These are phyloP conservation scores for Heliconius aoede DNA, from an alignment of 2,888 invertebrate genomes.

Conservation along the genomic window DNA sequence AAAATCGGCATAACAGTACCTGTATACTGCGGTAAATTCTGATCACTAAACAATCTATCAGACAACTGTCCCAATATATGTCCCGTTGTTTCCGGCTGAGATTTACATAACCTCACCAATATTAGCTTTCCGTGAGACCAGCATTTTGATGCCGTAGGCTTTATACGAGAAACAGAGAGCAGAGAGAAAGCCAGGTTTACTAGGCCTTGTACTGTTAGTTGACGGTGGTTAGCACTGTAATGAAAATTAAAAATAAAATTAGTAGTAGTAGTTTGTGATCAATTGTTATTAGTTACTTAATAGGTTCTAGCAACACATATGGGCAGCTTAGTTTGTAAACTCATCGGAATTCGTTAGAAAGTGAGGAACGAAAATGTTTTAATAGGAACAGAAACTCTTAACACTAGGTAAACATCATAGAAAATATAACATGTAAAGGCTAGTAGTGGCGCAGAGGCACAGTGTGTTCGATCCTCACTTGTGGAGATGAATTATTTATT, in stretches of 20 bases:
- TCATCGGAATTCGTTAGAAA: neutral
- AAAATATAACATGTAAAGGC: too few species aligned
- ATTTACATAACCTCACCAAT: constrained; percentile 66
- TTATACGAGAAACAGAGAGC: constrained; percentile 57
- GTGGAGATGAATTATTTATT: too few species aligned
- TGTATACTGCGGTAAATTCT: constrained; percentile 63
- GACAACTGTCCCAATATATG: constrained; percentile 65
- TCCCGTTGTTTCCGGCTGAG: constrained; percentile 66
- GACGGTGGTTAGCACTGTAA: constrained; percentile 71
- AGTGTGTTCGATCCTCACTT: too few species aligned
- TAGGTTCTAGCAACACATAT: too few species aligned
- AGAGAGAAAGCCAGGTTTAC: constrained; percentile 70
- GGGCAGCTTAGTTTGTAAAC: too few species aligned
- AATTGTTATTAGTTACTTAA: too few species aligned
- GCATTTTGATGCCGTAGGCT: constrained; percentile 57
- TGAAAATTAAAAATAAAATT: constrained; percentile 2
- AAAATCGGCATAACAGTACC: constrained; percentile 53
- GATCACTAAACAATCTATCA: constrained; percentile 63
- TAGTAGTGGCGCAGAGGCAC: too few species aligned
- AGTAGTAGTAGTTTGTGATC: too few species aligned
- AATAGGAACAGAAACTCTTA: neutral
- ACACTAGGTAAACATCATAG: too few species aligned
- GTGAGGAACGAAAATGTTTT: neutral
- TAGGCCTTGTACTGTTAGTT: constrained; percentile 70
- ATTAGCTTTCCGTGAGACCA: constrained; percentile 71